Evolutionary conservation across 1,140 invertebrate genomes (phyloP).

Genomic region (Euschistus heros): DNA sequence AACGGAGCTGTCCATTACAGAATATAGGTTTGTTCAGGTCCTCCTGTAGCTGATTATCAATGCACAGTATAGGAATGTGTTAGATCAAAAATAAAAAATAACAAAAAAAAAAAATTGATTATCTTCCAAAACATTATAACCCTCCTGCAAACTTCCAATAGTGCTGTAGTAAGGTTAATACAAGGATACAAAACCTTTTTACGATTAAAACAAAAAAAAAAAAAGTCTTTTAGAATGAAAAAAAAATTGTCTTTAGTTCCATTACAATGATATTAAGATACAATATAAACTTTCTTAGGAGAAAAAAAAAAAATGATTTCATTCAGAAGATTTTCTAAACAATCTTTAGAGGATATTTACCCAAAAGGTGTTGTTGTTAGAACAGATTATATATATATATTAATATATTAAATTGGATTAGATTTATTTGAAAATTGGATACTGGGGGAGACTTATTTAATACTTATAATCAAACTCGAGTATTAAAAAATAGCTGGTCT

Average conservation of each 20-base stretch:
- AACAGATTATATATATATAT: conserved; percentile 5
- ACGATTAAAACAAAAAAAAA: conserved; percentile 5
- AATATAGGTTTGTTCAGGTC: conserved; percentile 17
- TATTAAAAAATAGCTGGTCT: background rate
- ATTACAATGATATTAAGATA: conserved; percentile 15
- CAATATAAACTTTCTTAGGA: conserved; percentile 12
- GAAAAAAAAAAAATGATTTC: background rate
- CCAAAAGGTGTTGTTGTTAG: conserved; percentile 14
- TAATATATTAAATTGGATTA: background rate
- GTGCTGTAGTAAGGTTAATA: conserved; percentile 1
- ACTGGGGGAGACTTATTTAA: background rate
- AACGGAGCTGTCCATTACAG: conserved; percentile 18
- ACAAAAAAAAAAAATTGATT: conserved; percentile 11
- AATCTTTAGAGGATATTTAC: conserved; percentile 12
- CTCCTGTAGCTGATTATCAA: conserved; percentile 11
- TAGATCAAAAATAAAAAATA: conserved; percentile 14
- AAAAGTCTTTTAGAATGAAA: conserved; percentile 2
- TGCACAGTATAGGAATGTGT: conserved; percentile 19
- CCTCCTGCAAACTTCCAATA: conserved; percentile 4
- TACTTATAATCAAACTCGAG: background rate
- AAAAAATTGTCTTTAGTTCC: conserved; percentile 14
- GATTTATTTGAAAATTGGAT: conserved; percentile 14
- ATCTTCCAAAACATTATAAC: background rate
- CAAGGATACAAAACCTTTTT: conserved; percentile 9
- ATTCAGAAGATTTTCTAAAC: background rate